A percentile compares a stretch with the other conserved stretches of the same genome.
phyloP scores from a whole-genome alignment of 2,888 invertebrate species.

The Cephus pulcher region DNA sequence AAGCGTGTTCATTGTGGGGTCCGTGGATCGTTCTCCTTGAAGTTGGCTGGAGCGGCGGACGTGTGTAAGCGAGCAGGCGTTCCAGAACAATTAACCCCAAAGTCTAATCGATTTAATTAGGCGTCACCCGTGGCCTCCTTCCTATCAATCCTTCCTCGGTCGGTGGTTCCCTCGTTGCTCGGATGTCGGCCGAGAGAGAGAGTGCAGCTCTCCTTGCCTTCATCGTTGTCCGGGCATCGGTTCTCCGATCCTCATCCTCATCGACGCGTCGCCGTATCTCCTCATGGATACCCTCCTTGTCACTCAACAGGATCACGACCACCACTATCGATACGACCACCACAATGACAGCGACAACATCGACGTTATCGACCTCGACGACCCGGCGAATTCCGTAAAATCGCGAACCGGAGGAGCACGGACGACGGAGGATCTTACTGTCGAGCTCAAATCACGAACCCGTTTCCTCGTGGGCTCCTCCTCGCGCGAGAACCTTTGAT shows the following conservation, averaged over 20 bases:
- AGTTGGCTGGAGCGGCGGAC: conserved; percentile 14
- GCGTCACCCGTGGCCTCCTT: conserved; percentile 45
- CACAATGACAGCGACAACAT: neutral
- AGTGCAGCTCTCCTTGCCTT: conserved; percentile 5
- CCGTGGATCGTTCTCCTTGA: conserved; percentile 31
- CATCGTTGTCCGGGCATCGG: conserved; percentile 2
- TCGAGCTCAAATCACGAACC: conserved; percentile 8
- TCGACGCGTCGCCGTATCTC: conserved; percentile 33
- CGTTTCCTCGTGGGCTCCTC: conserved; percentile 7
- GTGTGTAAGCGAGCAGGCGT: conserved; percentile 36
- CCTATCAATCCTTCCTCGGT: conserved; percentile 39
- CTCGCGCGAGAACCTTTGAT: conserved; percentile 4
- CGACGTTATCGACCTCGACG: neutral
- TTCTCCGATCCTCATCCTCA: conserved; percentile 39
- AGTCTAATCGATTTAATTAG: conserved; percentile 62
- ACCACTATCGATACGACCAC: neutral
- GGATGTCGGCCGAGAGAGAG: conserved; percentile 1
- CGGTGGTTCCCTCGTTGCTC: conserved; percentile 8
- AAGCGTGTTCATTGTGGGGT: conserved; percentile 22
- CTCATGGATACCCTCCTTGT: conserved; percentile 8
- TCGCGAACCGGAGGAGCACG: conserved; percentile 6
- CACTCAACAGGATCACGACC: neutral
- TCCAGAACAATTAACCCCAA: conserved; percentile 63
- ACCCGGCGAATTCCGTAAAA: neutral
- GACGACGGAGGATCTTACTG: conserved; percentile 13